Conservation (phyloP, 1,140 invertebrate genomes). For the Drosophila seguyi region DNA sequence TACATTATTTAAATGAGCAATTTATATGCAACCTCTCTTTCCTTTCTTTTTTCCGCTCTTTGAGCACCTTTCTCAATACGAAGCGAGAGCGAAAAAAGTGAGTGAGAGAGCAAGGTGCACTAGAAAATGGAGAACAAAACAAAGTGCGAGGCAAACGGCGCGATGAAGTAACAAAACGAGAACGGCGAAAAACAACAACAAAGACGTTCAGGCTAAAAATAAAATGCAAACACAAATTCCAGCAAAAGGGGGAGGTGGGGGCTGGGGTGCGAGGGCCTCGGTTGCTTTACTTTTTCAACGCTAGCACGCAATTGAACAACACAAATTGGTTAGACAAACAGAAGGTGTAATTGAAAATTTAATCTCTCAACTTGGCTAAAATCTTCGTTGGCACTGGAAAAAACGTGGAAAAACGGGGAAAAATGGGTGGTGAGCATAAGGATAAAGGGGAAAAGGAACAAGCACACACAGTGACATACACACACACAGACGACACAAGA, state of each 20-base stretch:
- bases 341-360: conserved; percentile 23
- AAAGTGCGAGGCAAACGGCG: conserved; percentile 48
- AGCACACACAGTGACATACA: conserved; percentile 21
- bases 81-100: background rate
- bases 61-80: background rate
- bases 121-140: conserved; percentile 68
- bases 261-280: background rate
- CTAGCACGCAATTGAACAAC: conserved; percentile 43
- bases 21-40: conserved; percentile 1
- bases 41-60: background rate
- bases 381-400: conserved; percentile 38
- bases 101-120: conserved; percentile 16
- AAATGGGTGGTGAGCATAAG: conserved; percentile 4
- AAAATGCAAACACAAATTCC: conserved; percentile 62
- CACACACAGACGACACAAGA: conserved; percentile 28
- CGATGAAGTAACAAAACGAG: conserved; percentile 52
- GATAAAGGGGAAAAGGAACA: conserved; percentile 6
- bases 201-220: conserved; percentile 45
- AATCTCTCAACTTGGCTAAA: conserved; percentile 34
- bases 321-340: conserved; percentile 49
- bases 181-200: conserved; percentile 41
- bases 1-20: background rate
- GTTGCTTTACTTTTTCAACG: conserved; percentile 15
- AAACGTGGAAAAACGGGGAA: conserved; percentile 15
- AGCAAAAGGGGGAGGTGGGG: conserved; percentile 10